Evolutionary conservation across 2,797 vertebrate genomes (phyloP), one percentile per base, ranked within the genome.

Genomic region (Mormyrus proboscirostris): DNA sequence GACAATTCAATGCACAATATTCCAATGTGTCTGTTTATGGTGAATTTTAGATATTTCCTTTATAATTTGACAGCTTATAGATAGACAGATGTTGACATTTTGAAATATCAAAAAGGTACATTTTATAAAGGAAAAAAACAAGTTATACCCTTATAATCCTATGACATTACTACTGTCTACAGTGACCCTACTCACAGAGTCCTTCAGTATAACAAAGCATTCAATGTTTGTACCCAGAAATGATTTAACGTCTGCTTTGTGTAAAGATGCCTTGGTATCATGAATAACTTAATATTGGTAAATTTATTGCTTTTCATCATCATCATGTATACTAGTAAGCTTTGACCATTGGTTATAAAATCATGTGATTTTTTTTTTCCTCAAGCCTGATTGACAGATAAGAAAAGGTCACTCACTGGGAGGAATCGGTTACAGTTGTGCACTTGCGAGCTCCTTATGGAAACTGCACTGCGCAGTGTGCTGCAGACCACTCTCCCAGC

Each of bases 121-220:
- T 50, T 47, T 84, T 84, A 12, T 47, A 82, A 19, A 47, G 76
- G 76, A 44, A 47, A 83, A 49, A 49, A 14, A 83, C 10, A 49
- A 41, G 1, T 83, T 83, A 51, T 12, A 84, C 19, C 9, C 9
- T 84, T 25, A 29, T 84, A 84, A 50, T 84, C 47, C 41, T 84
- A 22, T 25, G 44, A 14, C 82, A 51, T 84, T 84, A 38, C 12
- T 86, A 29, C 51, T 14, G 49, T 86, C 84, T 33, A 86, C 49
- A 14, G 29, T 91, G 92, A 89, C 91, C 92, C 93, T 89, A 93
- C 93, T 93, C 95, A 94, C 93, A 91, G 93, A 93, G 92, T 89
- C 92, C 93, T 90, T 93, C 93, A 92, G 94, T 94, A 94, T 94
- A 33, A 57, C 50, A 9, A 29, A 86, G 29, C 8, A 0, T 22